phyloP scores from a whole-genome alignment of 2,797 vertebrate species.

The Linurgus olivaceus region DNA sequence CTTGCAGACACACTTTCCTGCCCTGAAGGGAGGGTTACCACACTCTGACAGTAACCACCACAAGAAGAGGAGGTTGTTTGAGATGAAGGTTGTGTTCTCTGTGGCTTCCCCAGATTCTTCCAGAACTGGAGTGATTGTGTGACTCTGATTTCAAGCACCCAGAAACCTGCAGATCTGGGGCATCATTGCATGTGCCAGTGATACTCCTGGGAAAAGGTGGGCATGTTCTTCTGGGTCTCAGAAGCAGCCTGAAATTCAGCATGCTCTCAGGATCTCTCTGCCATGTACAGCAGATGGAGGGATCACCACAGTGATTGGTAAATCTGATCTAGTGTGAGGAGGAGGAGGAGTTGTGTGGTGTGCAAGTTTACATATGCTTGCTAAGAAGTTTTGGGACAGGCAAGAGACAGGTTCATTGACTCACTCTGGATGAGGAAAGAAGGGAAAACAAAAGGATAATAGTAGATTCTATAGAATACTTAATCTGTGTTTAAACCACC shows the following conservation, averaged over 20 bases:
- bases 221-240: background rate
- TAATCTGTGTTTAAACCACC: background rate
- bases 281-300: accelerated
- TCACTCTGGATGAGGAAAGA: background rate
- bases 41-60: background rate
- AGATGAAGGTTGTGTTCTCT: background rate
- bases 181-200: background rate
- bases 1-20: background rate
- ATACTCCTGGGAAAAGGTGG: background rate
- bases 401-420: background rate
- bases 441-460: background rate
- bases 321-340: background rate
- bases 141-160: background rate
- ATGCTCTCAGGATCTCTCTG: background rate
- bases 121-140: background rate
- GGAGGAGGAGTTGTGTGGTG: background rate
- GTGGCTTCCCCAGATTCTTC: background rate
- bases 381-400: background rate
- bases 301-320: background rate
- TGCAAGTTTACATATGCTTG: background rate
- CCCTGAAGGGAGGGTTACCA: background rate
- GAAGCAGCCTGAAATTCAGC: background rate
- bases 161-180: background rate
- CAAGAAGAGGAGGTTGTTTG: background rate
- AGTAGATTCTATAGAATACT: background rate